phyloP scores from a whole-genome alignment of 2,797 vertebrate genomes.

The Protonibea diacanthus region DNA sequence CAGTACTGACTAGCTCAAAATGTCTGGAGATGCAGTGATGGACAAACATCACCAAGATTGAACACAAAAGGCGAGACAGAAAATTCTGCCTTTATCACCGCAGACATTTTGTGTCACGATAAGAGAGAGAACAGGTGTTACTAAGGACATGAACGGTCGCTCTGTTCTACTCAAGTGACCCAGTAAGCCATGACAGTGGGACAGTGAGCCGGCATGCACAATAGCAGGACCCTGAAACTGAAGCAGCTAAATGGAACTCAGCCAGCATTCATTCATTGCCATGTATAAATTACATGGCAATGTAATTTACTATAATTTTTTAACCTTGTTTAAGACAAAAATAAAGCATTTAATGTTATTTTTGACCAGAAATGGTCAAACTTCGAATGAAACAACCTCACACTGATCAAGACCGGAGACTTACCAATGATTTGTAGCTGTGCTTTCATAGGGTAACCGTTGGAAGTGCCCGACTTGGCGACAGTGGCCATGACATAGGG shows the following conservation, averaged over 20 bases:
- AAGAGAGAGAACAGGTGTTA: background rate
- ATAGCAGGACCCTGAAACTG: background rate
- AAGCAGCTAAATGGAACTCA: background rate
- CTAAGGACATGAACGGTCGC: background rate
- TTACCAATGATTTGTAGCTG: constrained; percentile 96
- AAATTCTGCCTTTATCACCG: background rate
- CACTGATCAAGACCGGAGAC: constrained; percentile 49
- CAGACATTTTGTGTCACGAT: background rate
- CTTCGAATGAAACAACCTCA: background rate
- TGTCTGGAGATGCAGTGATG: background rate
- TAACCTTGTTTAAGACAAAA: background rate
- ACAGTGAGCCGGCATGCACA: background rate
- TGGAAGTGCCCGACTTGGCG: constrained; percentile 86
- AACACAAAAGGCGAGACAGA: background rate
- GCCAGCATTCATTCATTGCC: background rate
- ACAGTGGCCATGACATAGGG: constrained; percentile 92
- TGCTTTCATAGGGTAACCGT: constrained; percentile 94
- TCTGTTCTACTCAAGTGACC: background rate
- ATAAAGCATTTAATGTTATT: background rate
- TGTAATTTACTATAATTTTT: background rate
- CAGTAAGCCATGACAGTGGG: background rate
- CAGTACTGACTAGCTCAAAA: background rate
- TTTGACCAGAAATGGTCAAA: background rate
- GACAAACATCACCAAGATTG: background rate
- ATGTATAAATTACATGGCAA: background rate